Evolutionary conservation across 2,888 invertebrate species (phyloP).

Genomic region (Deilephila elpenor): DNA sequence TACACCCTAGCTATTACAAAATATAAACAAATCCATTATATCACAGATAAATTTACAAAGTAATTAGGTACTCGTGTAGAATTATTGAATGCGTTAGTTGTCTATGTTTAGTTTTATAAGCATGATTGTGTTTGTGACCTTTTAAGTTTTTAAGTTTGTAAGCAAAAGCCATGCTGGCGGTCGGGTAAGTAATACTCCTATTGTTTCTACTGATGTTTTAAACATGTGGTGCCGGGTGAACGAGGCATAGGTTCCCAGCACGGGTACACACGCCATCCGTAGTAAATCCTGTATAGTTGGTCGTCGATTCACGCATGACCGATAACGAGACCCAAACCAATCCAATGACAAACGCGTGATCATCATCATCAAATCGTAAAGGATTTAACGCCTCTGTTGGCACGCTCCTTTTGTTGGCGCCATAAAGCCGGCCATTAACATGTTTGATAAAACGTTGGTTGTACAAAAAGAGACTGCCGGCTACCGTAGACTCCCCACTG

Average conservation of each 20-base stretch:
- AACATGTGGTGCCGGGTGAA: not conserved
- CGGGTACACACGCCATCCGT: slow-evolving; percentile 5
- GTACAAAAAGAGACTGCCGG: slow-evolving; percentile 79
- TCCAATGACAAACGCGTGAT: slow-evolving; percentile 79
- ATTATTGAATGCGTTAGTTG: slow-evolving; percentile 70
- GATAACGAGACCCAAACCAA: slow-evolving; percentile 58
- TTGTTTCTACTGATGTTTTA: not conserved
- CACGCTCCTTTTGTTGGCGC: slow-evolving; percentile 82
- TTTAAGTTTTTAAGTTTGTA: slow-evolving; percentile 45
- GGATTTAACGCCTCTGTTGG: slow-evolving; percentile 85
- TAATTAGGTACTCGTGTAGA: slow-evolving; percentile 56
- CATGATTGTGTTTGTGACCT: slow-evolving; percentile 72
- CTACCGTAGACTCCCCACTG: slow-evolving; percentile 80
- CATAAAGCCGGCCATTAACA: slow-evolving; percentile 83
- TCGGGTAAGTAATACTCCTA: slow-evolving; percentile 23
- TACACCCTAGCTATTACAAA: slow-evolving; percentile 74
- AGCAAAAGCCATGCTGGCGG: not conserved
- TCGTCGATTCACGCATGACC: slow-evolving; percentile 57
- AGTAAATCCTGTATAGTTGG: slow-evolving; percentile 7
- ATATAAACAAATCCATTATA: slow-evolving; percentile 53
- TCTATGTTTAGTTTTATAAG: slow-evolving; percentile 71
- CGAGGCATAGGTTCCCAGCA: not conserved
- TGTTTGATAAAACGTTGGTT: slow-evolving; percentile 82
- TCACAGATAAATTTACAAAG: slow-evolving; percentile 84
- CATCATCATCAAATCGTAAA: slow-evolving; percentile 82